Evolutionary conservation across 1,140 invertebrate genomes (phyloP), one percentile per base, ranked within the genome.

Genomic region (Berghia stephanieae): DNA sequence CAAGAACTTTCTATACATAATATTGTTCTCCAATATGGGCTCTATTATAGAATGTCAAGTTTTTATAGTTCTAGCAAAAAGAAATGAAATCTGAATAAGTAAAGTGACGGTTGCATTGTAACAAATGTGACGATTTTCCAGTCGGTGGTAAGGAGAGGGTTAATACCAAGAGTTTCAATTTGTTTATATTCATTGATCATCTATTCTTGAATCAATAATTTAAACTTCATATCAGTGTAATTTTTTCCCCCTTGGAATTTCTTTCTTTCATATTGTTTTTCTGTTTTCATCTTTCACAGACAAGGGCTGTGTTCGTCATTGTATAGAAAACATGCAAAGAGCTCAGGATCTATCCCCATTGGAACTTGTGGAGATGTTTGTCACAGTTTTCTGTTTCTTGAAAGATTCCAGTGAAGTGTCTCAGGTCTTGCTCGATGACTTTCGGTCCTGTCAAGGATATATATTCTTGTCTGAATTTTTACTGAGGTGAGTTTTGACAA

Each of bases 351-450:
- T 98, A 83, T 95, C 95, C 79, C 96, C 96, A n/a, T 91, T 98
- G 83, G 97, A 99, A 91, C 93, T 98, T 79, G 96, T 98, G 18
- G 96, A 99, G 91, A 98, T 99, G 96, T 97, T 99, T 91, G 96
- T 98, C 43, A 97, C 96, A 18, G 94, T 99, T 42, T 98, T 99
- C 90, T 98, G 97, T 91, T 98, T 99, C 89, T 92, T 99, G 68
- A 98, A 98, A 91, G 97, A 99, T 88, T 99, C 97, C n/a, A 96
- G 96, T 90, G 96, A 98, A 89, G 94, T 98, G 71, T 97, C 96
- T 0, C 96, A 97, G 90, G 93, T 94, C 81, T 91, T 99, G 79
- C 88, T 99, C 80, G 98, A 99, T 88, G 98, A 99, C 90, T 99
- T 99, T 91, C 93, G 95, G 79, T 93, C 94, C 75, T 96, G 95